Evolutionary conservation across 2,888 invertebrate genomes (phyloP), one percentile per base, ranked within the genome.

Genomic region (Apotomis betuletana): DNA sequence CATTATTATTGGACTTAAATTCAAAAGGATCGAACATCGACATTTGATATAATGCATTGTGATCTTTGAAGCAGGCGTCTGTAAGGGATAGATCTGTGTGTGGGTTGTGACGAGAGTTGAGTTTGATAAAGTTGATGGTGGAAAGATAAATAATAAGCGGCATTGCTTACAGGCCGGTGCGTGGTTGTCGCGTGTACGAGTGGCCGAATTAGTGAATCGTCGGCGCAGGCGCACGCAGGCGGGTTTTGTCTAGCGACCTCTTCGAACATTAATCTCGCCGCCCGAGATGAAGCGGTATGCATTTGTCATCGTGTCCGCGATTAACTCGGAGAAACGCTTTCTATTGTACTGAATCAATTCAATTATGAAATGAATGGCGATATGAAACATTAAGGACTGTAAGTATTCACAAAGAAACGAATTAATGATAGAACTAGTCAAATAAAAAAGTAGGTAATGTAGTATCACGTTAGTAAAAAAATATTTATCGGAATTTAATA

Each of bases 241-340:
- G 83, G 86, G 88, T 89, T 89, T 91, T 87, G 91, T 92, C 90
- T 91, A 91, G 88, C 85, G 83, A 82, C 81, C 85, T 83, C 88
- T 85, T 86, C 84, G 87, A 84, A 81, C 91, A 93, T 93, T 93
- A 92, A 93, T 93, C 92, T 88, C 85, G 74, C 74, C 78, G 78
- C 85, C 79, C 78, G 87, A 92, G 92, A 93, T 92, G 91, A 91
- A 93, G 90, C 87, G 92, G 91, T 92, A 90, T 86, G 85, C 89
- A 93, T 93, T 92, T 92, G 89, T 93, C 92, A 92, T 90, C 87
- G 80, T 89, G 91, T 88, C 90, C 78, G 81, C 88, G 90, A 92
- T 92, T 89, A 90, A 88, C 89, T 86, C 79, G 78, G 85, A 89
- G 89, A 90, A 88, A 90, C 87, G 88, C 87, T 83, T 87, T 83